Conservation (phyloP, 2,113 vertebrate genomes). For the Zeus faber region DNA sequence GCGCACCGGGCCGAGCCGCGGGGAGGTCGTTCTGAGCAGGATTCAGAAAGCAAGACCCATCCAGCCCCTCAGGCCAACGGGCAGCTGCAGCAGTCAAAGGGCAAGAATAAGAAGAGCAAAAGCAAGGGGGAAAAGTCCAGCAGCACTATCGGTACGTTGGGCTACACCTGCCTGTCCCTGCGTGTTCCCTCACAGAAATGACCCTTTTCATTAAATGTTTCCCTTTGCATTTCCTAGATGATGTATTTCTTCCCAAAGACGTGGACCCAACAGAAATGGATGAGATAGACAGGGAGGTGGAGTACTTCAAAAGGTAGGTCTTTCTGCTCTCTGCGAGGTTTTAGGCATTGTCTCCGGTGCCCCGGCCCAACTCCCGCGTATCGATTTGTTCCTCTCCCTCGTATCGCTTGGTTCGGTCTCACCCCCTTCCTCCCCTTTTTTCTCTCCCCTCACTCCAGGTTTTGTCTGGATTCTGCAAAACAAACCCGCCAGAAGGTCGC, state of each 20-base stretch:
- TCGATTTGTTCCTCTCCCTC: too few relatives aligned
- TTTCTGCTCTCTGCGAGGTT: background rate
- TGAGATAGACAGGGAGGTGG: slow-evolving; percentile 96
- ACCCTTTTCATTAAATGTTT: background rate
- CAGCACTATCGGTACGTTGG: slow-evolving; percentile 80
- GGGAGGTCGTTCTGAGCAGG: slow-evolving; percentile 57
- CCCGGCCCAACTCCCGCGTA: too few relatives aligned
- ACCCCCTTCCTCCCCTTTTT: too few relatives aligned
- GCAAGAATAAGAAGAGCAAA: slow-evolving; percentile 89
- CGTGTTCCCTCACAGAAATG: too few relatives aligned
- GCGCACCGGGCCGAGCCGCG: slow-evolving; percentile 40
- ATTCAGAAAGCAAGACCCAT: slow-evolving; percentile 57
- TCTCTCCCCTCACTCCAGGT: slow-evolving; percentile 68
- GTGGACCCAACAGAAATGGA: slow-evolving; percentile 93
- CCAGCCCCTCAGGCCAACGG: slow-evolving; percentile 53
- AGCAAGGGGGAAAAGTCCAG: slow-evolving; percentile 88
- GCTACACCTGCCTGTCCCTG: background rate
- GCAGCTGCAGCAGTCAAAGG: slow-evolving; percentile 84
- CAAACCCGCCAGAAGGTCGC: slow-evolving; percentile 97
- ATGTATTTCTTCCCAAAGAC: slow-evolving; percentile 98
- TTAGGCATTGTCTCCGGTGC: background rate
- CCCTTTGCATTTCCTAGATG: slow-evolving; percentile 73
- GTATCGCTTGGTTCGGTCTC: too few relatives aligned
- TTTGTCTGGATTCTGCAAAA: slow-evolving; percentile 98
- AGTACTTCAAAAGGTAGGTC: slow-evolving; percentile 94